A percentile compares a stretch with the other conserved stretches of the same genome.
phyloP scores from a whole-genome alignment of 2,888 invertebrate genomes.

The Nomada goodeniana region DNA sequence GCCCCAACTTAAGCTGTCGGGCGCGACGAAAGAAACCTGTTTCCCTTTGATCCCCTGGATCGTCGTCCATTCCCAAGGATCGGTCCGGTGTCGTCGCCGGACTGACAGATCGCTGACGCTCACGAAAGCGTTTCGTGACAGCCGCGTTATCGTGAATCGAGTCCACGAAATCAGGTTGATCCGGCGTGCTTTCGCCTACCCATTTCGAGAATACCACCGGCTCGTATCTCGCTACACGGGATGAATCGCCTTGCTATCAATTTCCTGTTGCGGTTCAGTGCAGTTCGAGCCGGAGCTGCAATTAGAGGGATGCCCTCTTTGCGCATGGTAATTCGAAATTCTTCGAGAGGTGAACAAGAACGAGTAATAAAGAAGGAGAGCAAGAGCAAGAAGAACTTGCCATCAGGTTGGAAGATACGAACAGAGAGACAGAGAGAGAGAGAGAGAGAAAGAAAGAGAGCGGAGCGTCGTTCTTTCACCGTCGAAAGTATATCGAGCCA shows the following conservation, averaged over 20 bases:
- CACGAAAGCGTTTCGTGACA: constrained; percentile 58
- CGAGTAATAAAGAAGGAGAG: background rate
- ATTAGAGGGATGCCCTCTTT: constrained; percentile 76
- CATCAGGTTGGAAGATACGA: constrained; percentile 24
- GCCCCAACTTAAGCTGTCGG: background rate
- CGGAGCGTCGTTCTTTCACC: constrained; percentile 53
- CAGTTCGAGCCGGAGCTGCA: constrained; percentile 68
- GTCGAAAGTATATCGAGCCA: constrained; percentile 70
- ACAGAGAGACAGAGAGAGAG: constrained; percentile 24
- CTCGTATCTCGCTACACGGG: constrained; percentile 54
- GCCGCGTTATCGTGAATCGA: constrained; percentile 54
- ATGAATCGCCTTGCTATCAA: constrained; percentile 68
- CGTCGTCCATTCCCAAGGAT: constrained; percentile 32
- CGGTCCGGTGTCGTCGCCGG: constrained; percentile 59
- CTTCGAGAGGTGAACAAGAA: background rate
- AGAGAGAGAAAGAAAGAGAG: constrained; percentile 24
- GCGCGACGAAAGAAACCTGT: constrained; percentile 20
- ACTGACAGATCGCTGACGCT: constrained; percentile 64
- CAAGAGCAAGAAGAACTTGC: background rate
- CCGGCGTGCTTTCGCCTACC: constrained; percentile 5
- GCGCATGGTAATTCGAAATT: constrained; percentile 72
- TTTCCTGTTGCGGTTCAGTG: constrained; percentile 62
- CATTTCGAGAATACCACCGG: constrained; percentile 61
- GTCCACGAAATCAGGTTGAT: constrained; percentile 53
- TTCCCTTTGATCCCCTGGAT: background rate